A percentile compares a stretch with the other conserved stretches of the same genome.
phyloP scores from a whole-genome alignment of 2,888 invertebrate genomes.

The Synergus japonicus region DNA sequence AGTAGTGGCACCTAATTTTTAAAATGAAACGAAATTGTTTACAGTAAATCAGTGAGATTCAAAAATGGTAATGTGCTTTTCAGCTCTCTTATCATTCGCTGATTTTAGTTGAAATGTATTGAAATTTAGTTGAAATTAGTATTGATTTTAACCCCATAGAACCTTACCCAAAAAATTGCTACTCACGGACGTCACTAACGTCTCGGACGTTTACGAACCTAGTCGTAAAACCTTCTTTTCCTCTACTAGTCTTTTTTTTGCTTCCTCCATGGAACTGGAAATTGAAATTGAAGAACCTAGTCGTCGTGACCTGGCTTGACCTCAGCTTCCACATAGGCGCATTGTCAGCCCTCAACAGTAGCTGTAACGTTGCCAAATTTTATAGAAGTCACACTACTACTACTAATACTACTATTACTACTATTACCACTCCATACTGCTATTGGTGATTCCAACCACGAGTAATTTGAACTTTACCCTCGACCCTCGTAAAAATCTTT shows the following conservation, averaged over 20 bases:
- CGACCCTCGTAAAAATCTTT: slow-evolving; percentile 2
- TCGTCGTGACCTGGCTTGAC: slow-evolving; percentile 53
- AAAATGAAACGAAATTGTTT: too few relatives aligned
- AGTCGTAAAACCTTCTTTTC: background rate
- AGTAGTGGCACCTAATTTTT: background rate
- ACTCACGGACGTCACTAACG: background rate
- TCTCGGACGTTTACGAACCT: background rate
- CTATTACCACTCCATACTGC: background rate
- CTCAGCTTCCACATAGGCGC: slow-evolving; percentile 48
- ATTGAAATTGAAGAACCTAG: slow-evolving; percentile 27
- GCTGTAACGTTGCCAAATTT: slow-evolving; percentile 27
- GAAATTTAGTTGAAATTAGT: background rate
- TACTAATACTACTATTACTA: background rate
- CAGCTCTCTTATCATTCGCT: background rate
- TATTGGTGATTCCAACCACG: slow-evolving; percentile 3
- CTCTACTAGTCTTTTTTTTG: background rate
- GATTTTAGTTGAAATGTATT: background rate
- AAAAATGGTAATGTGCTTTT: background rate
- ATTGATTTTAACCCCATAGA: background rate
- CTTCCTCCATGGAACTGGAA: background rate
- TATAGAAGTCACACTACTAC: background rate
- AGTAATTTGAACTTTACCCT: slow-evolving; percentile 18
- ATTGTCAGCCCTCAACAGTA: background rate
- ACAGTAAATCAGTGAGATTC: background rate
- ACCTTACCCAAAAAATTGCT: slow-evolving; percentile 2